Base-by-base conservation (phyloP, 2,113 vertebrate species). In the Rhinichthys klamathensis region DNA sequence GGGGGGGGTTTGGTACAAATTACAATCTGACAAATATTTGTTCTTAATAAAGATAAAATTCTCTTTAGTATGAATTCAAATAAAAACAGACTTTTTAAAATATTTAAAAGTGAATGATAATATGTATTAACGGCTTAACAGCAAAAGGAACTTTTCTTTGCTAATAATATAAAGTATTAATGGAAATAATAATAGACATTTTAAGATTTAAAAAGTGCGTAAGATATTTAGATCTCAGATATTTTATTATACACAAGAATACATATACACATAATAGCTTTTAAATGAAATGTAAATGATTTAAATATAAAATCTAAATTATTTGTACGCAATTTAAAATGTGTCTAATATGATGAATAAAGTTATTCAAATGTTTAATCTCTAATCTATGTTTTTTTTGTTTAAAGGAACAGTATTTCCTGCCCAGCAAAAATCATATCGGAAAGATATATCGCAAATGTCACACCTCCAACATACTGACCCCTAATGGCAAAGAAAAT, bases 401-500 rank as follows among this genome's bases (percentile, higher is more conserved):
- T 25, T 30, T 73, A 21, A 85, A 97, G 96, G 95, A 95, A 86
- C 95, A 94, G 41, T 90, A 90, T 87, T 90, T 94, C 76, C 89
- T 94, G 46, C 91, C 94, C 63, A 93, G 91, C 58, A 93, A 91
- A 86, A 96, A 95, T 75, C 93, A 95, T 49, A 88, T 95, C 7
- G 91, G 93, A 84, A 93, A 89, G 87, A 84, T 91, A 18, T 84
- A 88, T 85, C 92, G 91, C 49, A 94, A 91, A 89, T 96, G 96
- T 88, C 95, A 95, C 90, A 96, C 96, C 0, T 94, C 95, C 25
- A 90, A 88, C 85, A 95, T 96, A 91, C 86, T 91, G 5, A 96
- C 95, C 30, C 96, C 95, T 27, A 95, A 94, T 13, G 93, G 94
- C 88, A 96, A 96, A 78, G 95, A 95, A 78, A 94, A 94, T 7